These are phyloP conservation scores for Bryconaethiops microstoma DNA, from an alignment of 2,797 vertebrate genomes.

Conservation along the genomic window DNA sequence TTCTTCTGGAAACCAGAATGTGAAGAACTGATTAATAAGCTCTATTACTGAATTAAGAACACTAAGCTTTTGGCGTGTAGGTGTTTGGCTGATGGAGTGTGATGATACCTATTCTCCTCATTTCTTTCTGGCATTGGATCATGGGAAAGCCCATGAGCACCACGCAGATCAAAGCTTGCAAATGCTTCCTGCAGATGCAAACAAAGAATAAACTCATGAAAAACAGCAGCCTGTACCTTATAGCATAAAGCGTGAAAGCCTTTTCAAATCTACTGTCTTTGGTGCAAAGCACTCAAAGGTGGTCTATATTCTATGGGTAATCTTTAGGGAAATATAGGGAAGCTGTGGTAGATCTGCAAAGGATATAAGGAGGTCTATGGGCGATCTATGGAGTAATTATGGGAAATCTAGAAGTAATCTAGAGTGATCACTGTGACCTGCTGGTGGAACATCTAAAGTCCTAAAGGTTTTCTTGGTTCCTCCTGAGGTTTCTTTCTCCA, in stretches of 20 bases:
- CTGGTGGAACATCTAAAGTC: no score
- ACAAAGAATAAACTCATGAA: background rate
- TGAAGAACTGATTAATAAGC: background rate
- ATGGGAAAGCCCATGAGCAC: constrained; percentile 66
- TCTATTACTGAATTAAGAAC: background rate
- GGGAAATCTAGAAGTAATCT: no score
- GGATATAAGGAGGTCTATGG: background rate
- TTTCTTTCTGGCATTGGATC: constrained; percentile 69
- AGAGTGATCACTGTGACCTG: no score
- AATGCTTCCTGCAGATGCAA: constrained; percentile 56
- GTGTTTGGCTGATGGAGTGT: background rate
- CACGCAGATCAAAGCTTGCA: constrained; percentile 68
- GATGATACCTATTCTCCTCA: constrained; percentile 65
- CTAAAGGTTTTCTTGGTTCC: no score
- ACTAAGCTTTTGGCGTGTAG: no score
- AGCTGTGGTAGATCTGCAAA: background rate
- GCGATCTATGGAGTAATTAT: background rate
- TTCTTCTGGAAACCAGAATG: background rate
- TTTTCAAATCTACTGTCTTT: no score
- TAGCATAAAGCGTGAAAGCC: no score
- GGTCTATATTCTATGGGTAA: background rate
- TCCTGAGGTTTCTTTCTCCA: no score
- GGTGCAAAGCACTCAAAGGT: no score
- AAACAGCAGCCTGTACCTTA: background rate
- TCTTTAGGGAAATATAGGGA: background rate